Evolutionary conservation across 2,797 vertebrate genomes (phyloP).

Genomic region (Sebastes paucispinis): DNA sequence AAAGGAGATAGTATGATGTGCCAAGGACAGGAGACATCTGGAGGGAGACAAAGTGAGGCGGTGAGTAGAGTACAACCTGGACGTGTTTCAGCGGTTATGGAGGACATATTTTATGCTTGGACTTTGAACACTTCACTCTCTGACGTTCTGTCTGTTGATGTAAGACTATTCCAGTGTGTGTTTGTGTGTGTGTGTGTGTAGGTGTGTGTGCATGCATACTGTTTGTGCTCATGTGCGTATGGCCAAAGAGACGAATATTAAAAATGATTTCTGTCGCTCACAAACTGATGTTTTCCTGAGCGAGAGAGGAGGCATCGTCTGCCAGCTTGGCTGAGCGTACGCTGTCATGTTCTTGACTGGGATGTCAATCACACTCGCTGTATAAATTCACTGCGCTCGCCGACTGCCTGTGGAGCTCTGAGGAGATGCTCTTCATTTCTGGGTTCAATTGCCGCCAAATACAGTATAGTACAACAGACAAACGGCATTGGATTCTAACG

Average conservation of each 20-base stretch:
- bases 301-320: conserved; percentile 49
- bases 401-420: conserved; percentile 41
- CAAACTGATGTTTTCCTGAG: conserved; percentile 66
- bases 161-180: conserved; percentile 8
- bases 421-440: conserved; percentile 33
- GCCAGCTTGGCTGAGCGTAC: conserved; percentile 50
- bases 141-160: conserved; percentile 36
- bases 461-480: conserved; percentile 5
- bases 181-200: conserved; percentile 7
- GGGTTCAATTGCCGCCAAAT: conserved; percentile 20
- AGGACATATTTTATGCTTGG: conserved; percentile 58
- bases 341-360: conserved; percentile 66
- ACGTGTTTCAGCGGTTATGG: conserved; percentile 59
- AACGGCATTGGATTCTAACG: neutral
- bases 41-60: conserved; percentile 49
- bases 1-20: conserved; percentile 21
- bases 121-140: conserved; percentile 47
- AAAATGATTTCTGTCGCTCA: conserved; percentile 64
- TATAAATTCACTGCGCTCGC: conserved; percentile 24
- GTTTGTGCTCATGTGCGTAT: neutral
- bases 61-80: conserved; percentile 54
- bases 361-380: conserved; percentile 62
- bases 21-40: conserved; percentile 51
- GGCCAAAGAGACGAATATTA: conserved; percentile 56
- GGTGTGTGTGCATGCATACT: neutral